Conservation (phyloP, 2,113 vertebrate species). For the Chloropsis hardwickii region DNA sequence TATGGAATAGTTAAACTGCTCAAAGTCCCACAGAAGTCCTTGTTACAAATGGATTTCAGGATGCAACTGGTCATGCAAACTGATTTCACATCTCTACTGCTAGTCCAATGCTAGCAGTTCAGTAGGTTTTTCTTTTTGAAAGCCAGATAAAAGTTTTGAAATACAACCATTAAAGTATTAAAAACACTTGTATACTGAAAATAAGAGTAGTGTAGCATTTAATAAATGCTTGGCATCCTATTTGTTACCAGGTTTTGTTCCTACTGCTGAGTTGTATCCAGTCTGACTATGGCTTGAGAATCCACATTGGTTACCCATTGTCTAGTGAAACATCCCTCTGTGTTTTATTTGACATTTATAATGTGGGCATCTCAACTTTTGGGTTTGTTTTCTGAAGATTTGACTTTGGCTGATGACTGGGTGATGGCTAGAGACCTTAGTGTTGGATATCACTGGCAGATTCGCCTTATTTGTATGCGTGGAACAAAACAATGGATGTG, state of each 20-base stretch:
- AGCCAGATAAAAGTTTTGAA: neutral
- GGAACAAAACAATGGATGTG: neutral
- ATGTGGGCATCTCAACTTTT: neutral
- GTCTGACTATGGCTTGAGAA: neutral
- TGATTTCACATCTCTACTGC: neutral
- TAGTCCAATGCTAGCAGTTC: neutral
- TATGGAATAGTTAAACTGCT: neutral
- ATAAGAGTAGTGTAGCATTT: neutral
- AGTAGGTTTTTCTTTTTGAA: neutral
- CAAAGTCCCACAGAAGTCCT: neutral
- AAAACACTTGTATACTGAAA: neutral
- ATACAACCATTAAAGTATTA: neutral
- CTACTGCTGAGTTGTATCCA: neutral
- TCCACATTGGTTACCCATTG: neutral
- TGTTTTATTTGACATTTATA: neutral
- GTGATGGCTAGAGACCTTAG: neutral
- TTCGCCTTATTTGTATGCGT: neutral
- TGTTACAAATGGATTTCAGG: neutral
- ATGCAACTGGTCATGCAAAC: neutral
- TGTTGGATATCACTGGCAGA: neutral
- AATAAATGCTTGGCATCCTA: neutral
- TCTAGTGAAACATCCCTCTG: neutral
- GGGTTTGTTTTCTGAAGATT: neutral
- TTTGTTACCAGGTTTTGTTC: neutral
- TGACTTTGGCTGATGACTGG: neutral